Conservation (phyloP, 2,797 vertebrate genomes). For the Pelochelys cantorii region DNA sequence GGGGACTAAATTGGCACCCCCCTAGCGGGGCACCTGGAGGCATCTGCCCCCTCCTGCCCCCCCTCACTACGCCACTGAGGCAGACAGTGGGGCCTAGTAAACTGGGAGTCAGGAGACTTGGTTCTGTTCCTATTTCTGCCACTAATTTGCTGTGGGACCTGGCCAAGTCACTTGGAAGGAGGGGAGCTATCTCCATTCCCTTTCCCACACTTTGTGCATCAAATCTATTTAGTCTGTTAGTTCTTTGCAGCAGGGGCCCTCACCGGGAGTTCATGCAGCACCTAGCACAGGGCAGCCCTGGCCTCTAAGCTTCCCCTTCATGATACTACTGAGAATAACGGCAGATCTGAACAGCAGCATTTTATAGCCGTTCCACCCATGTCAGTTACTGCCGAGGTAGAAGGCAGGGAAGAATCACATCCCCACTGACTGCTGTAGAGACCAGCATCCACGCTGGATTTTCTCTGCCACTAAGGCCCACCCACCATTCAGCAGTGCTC, state of each 20-base stretch:
- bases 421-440: not conserved
- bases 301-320: not conserved
- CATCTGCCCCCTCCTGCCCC: too few species aligned
- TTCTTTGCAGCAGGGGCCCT: not conserved
- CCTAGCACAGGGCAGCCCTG: not conserved
- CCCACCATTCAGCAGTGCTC: not conserved
- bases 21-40: too few species aligned
- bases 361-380: not conserved
- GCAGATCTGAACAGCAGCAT: not conserved
- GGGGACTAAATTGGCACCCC: too few species aligned
- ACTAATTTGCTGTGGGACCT: not conserved
- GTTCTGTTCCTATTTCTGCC: too few species aligned
- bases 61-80: not conserved
- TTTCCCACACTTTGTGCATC: not conserved
- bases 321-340: not conserved
- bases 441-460: not conserved
- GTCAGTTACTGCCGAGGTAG: not conserved
- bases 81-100: not conserved
- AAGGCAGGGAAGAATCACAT: fast-evolving
- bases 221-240: not conserved
- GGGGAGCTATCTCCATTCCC: too few species aligned
- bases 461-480: fast-evolving
- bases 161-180: not conserved
- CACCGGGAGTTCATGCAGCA: not conserved
- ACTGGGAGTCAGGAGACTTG: not conserved